A percentile compares a stretch with the other conserved stretches of the same genome.
These are phyloP conservation scores for Rallus crepitans DNA, from an alignment of 2,797 vertebrate species.

Conservation along the genomic window DNA sequence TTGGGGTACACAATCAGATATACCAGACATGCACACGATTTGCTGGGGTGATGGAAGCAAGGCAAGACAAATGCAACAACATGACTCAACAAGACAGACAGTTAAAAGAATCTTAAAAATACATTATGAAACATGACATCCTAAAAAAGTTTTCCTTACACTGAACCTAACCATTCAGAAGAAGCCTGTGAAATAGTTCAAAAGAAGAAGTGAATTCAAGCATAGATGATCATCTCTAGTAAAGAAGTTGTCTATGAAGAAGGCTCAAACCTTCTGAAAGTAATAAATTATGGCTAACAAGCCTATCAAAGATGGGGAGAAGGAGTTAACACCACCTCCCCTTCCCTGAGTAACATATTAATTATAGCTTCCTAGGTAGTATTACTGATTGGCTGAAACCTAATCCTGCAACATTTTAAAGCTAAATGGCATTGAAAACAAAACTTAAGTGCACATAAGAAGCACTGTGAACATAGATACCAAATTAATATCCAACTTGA, in stretches of 20 bases:
- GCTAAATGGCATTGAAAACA: conserved; percentile 30
- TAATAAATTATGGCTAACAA: conserved; percentile 1
- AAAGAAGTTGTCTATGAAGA: not conserved
- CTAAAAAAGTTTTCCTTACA: not conserved
- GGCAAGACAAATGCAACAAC: not conserved
- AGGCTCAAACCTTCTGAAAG: not conserved
- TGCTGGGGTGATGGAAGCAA: not conserved
- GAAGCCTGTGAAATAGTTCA: not conserved
- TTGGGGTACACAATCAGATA: not conserved
- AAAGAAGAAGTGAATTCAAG: not conserved
- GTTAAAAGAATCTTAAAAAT: not conserved
- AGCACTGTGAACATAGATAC: not conserved
- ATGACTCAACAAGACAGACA: not conserved
- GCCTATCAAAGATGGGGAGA: not conserved
- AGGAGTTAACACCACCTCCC: conserved; percentile 30
- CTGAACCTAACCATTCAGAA: not conserved
- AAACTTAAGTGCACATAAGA: not conserved
- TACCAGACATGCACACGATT: not conserved
- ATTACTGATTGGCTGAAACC: conserved; percentile 62
- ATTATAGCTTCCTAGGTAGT: conserved; percentile 50
- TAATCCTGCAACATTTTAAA: conserved; percentile 50
- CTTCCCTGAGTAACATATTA: conserved; percentile 46
- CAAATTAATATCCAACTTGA: not conserved
- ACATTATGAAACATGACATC: not conserved
- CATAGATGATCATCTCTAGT: not conserved